These are phyloP conservation scores for Daktulosphaira vitifoliae DNA, from an alignment of 1,140 invertebrate genomes.

Conservation along the genomic window DNA sequence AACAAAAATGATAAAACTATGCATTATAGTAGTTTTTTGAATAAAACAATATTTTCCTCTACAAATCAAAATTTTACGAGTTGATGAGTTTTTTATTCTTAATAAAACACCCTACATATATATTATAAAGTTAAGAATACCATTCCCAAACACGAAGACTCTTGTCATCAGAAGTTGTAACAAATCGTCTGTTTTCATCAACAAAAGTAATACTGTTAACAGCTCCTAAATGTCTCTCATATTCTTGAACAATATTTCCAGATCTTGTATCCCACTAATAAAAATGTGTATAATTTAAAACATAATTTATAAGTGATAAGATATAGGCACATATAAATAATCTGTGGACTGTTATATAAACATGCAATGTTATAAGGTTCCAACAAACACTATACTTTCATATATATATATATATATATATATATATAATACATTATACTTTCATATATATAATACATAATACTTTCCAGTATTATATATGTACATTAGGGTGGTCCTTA, in stretches of 20 bases:
- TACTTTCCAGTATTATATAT: too few species aligned
- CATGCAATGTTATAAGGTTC: background rate
- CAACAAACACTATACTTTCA: too few species aligned
- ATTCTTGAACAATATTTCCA: constrained; percentile 96
- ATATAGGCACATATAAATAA: too few species aligned
- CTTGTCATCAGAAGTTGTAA: constrained; percentile 98
- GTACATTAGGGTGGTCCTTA: too few species aligned
- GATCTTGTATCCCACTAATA: constrained; percentile 86
- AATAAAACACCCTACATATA: background rate
- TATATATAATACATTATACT: too few species aligned
- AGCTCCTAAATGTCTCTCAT: constrained; percentile 95
- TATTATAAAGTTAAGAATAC: constrained; percentile 47
- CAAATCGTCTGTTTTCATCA: constrained; percentile 94
- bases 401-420: too few species aligned
- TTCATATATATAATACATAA: too few species aligned
- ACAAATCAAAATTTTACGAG: constrained; percentile 8
- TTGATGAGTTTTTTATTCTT: background rate
- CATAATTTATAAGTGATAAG: too few species aligned
- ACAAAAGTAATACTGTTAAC: constrained; percentile 99
- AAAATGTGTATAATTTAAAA: background rate
- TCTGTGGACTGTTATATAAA: too few species aligned
- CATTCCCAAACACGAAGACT: constrained; percentile 99
- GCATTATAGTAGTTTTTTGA: too few species aligned
- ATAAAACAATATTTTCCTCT: too few species aligned
- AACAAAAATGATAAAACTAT: too few species aligned